Conservation (phyloP, 2,797 vertebrate species). For the Anabas testudineus region DNA sequence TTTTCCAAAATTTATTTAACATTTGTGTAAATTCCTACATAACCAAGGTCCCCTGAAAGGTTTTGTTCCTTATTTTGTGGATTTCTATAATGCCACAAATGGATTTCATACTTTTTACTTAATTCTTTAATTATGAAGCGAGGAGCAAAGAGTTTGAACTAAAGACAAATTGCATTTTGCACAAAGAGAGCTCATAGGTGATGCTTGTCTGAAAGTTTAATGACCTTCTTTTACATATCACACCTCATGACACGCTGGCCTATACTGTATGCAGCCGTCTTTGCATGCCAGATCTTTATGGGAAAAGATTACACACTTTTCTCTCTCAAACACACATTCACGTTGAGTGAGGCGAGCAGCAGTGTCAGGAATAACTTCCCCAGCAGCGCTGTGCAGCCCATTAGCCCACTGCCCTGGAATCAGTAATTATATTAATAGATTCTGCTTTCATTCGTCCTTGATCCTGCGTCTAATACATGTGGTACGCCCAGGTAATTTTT, state of each 20-base stretch:
- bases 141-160: not conserved
- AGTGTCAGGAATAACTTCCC: conserved; percentile 69
- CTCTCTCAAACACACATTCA: conserved; percentile 27
- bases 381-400: conserved; percentile 72
- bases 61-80: not conserved
- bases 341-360: conserved; percentile 35
- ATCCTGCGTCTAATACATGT: conserved; percentile 43
- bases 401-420: conserved; percentile 80
- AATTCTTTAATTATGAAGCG: no score
- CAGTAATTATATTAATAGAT: conserved; percentile 78
- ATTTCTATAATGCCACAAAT: conserved; percentile 2
- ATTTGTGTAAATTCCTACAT: conserved; percentile 11
- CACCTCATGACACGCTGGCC: conserved; percentile 35
- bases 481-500: conserved; percentile 60
- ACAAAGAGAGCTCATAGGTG: conserved; percentile 30
- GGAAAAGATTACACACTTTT: conserved; percentile 42
- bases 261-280: conserved; percentile 30
- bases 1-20: not conserved
- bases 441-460: conserved; percentile 71
- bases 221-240: conserved; percentile 59
- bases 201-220: conserved; percentile 43
- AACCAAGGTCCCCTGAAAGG: not conserved
- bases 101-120: not conserved
- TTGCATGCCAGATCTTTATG: conserved; percentile 59
- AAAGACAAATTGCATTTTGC: conserved; percentile 31